These are phyloP conservation scores for Hypothenemus hampei DNA, from an alignment of 1,140 invertebrate species.

Conservation along the genomic window DNA sequence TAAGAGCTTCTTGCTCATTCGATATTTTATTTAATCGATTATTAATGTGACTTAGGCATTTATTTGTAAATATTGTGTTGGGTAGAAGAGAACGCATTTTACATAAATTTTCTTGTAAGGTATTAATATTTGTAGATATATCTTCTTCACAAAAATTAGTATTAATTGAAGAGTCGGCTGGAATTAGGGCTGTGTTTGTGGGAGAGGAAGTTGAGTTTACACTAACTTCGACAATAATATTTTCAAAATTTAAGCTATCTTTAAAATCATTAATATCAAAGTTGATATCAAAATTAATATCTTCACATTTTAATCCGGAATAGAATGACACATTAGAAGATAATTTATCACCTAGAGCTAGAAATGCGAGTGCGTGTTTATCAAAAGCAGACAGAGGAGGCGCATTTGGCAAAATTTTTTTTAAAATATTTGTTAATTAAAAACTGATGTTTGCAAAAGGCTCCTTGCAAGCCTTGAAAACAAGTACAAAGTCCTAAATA, in stretches of 20 bases:
- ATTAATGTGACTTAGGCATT: not conserved
- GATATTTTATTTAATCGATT: not conserved
- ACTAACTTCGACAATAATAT: not conserved
- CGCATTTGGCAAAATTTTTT: not conserved
- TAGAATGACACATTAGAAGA: not conserved
- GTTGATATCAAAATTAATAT: too few species aligned
- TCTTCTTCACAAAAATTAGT: not conserved
- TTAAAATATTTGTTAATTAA: not conserved
- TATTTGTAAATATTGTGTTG: not conserved
- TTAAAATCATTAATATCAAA: not conserved
- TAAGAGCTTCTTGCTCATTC: not conserved
- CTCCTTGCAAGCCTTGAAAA: not conserved
- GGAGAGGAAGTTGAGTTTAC: not conserved
- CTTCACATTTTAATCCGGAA: too few species aligned
- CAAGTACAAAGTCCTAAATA: not conserved
- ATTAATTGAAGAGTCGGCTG: not conserved
- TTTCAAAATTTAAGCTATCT: not conserved
- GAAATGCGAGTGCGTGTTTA: not conserved
- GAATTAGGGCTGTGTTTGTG: not conserved
- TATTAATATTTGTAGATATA: not conserved
- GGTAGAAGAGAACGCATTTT: not conserved
- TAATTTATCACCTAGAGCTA: not conserved
- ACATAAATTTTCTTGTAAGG: not conserved
- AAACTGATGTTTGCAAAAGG: not conserved
- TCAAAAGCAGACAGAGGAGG: not conserved